Conservation (phyloP, 2,797 vertebrate genomes). For the Heteromormyrus szaboi region DNA sequence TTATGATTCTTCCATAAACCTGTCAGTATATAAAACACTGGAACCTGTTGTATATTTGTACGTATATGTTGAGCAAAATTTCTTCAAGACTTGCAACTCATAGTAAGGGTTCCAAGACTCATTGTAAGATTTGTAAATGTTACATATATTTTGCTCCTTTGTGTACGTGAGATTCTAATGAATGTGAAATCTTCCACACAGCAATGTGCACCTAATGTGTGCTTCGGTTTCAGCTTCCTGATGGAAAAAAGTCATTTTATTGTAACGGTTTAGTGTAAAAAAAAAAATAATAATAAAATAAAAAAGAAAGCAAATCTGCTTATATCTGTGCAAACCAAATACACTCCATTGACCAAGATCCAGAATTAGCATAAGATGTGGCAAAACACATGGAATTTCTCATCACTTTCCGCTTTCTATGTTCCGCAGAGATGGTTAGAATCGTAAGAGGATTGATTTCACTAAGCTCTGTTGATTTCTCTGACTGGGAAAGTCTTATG, state of each 20-base stretch:
- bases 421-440: neutral
- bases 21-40: neutral
- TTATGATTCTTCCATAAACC: neutral
- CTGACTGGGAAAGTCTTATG: neutral
- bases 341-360: slow-evolving; percentile 18
- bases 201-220: neutral
- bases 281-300: neutral
- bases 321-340: slow-evolving; percentile 19
- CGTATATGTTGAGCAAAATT: neutral
- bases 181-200: neutral
- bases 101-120: neutral
- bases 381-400: slow-evolving; percentile 15
- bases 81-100: neutral
- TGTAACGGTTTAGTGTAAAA: neutral
- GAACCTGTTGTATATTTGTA: neutral
- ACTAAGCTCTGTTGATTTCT: slow-evolving; percentile 18
- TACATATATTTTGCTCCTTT: neutral
- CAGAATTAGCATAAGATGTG: slow-evolving; percentile 13
- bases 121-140: neutral
- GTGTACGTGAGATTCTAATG: neutral
- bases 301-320: slow-evolving; percentile 2
- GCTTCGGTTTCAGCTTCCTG: neutral
- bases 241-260: neutral
- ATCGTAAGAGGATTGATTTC: slow-evolving; percentile 13
- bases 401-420: neutral